Percentiles rank a stretch among this genome's conserved stretches.
Conservation (phyloP, 2,888 invertebrate species). For the Brachypterus glaber region DNA sequence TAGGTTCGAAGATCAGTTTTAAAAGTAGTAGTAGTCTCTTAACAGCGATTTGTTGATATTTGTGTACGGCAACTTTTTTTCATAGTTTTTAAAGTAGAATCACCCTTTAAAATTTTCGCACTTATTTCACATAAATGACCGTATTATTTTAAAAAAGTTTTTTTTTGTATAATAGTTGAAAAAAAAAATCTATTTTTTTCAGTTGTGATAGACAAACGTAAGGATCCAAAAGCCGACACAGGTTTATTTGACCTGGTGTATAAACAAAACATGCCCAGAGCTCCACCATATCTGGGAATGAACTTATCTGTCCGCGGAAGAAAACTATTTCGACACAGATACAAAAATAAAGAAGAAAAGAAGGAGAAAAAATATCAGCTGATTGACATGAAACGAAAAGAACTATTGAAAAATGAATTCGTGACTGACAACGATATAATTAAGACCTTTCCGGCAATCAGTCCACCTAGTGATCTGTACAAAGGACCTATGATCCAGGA, state of each 20-base stretch:
- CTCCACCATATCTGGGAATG: conserved; percentile 71
- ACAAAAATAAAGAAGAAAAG: conserved; percentile 28
- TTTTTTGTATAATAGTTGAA: not conserved
- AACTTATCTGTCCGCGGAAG: conserved; percentile 61
- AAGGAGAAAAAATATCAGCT: conserved; percentile 36
- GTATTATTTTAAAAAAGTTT: not conserved
- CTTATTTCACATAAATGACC: not conserved
- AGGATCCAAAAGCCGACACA: conserved; percentile 64
- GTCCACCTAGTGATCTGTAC: conserved; percentile 41
- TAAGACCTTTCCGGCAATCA: conserved; percentile 29
- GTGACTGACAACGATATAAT: conserved; percentile 19
- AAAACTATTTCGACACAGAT: conserved; percentile 44
- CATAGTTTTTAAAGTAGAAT: too few relatives aligned
- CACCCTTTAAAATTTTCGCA: conserved; percentile 1
- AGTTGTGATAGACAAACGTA: conserved; percentile 71
- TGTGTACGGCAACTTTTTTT: too few relatives aligned
- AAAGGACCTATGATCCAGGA: conserved; percentile 60
- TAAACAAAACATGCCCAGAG: conserved; percentile 65
- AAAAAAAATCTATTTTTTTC: conserved; percentile 28
- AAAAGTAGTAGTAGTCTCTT: too few relatives aligned
- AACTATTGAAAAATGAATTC: conserved; percentile 20
- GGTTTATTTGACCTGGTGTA: conserved; percentile 75
- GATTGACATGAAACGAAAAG: conserved; percentile 14
- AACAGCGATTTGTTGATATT: too few relatives aligned
- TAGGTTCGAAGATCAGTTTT: too few relatives aligned